These are phyloP conservation scores for Zygothrica quintamaculata DNA, from an alignment of 2,888 invertebrate genomes.

Conservation along the genomic window DNA sequence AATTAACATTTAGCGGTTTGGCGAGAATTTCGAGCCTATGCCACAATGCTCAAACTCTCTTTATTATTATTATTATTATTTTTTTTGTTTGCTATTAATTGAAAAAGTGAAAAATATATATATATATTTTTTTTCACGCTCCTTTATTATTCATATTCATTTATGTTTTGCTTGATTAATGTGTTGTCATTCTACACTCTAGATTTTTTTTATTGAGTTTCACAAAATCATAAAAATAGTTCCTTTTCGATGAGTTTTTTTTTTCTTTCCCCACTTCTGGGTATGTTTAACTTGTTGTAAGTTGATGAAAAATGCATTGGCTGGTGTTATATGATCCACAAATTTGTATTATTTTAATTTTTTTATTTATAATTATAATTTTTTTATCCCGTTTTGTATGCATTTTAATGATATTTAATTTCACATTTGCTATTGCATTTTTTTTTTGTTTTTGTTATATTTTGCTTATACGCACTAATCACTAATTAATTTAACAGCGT, in stretches of 20 bases:
- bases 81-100: conserved; percentile 64
- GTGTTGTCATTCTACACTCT: conserved; percentile 67
- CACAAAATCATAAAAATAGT: conserved; percentile 70
- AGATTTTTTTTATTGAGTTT: conserved; percentile 67
- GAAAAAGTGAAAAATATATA: conserved; percentile 68
- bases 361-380: conserved; percentile 40
- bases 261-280: conserved; percentile 13
- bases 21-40: conserved; percentile 40
- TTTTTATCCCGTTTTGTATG: conserved; percentile 50
- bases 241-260: conserved; percentile 35
- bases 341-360: conserved; percentile 26
- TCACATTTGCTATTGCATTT: conserved; percentile 54
- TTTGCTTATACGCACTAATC: conserved; percentile 72
- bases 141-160: conserved; percentile 71
- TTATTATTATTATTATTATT: conserved; percentile 36
- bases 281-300: conserved; percentile 40
- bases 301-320: conserved; percentile 73
- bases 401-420: conserved; percentile 72
- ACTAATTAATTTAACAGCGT: conserved; percentile 75
- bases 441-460: conserved; percentile 31
- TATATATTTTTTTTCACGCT: conserved; percentile 48
- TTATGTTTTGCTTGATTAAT: conserved; percentile 68
- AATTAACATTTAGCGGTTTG: conserved; percentile 83
- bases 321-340: conserved; percentile 59
- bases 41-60: conserved; percentile 5